Evolutionary conservation across 2,797 vertebrate species (phyloP), one percentile per base, ranked within the genome.

Genomic region (Pristis pectinata): DNA sequence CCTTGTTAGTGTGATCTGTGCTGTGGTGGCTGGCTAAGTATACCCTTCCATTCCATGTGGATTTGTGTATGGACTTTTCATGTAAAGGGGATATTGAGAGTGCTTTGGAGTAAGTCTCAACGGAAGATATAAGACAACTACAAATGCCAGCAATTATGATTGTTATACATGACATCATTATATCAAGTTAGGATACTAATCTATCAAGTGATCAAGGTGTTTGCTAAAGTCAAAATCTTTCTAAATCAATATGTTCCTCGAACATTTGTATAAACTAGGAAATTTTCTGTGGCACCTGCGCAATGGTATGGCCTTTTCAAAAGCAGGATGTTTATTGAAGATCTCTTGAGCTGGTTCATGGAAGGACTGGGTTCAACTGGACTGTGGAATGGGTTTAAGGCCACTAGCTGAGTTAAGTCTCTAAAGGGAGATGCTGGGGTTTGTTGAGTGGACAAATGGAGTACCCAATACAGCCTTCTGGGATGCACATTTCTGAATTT

Each of bases 1-100:
- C 22, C 95, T 95, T 93, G 95, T 5, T 95, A 95, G 95, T 67
- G 24, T 94, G 1, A 37, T 94, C 0, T 94, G 17, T 95, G 95
- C 17, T 95, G 82, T 61, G 94, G 53, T 70, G 19, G 0, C 94
- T 95, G 95, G 41, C 80, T 77, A 5, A 95, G 8, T 49, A 1
- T 7, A 95, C 59, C 94, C 94, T 41, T 13, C n/a, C 10, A 83
- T 1, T 56, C 2, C 53, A 30, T 87, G 53, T 30, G 13, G 27
- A 56, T 53, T 22, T 56, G 27, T 87, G 82, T 53, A 49, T 53
- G 72, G 49, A 49, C 49, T 49, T 49, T 27, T 49, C 24, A 44
- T 56, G 82, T 34, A 94, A 77, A 94, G 30, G 5, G 56, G 93
- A 56, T 13, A 0, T 19, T 87, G 49, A 85, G 7, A 87, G 53